These are phyloP conservation scores for Channallabes apus DNA, from an alignment of 2,797 vertebrate species.

Conservation along the genomic window DNA sequence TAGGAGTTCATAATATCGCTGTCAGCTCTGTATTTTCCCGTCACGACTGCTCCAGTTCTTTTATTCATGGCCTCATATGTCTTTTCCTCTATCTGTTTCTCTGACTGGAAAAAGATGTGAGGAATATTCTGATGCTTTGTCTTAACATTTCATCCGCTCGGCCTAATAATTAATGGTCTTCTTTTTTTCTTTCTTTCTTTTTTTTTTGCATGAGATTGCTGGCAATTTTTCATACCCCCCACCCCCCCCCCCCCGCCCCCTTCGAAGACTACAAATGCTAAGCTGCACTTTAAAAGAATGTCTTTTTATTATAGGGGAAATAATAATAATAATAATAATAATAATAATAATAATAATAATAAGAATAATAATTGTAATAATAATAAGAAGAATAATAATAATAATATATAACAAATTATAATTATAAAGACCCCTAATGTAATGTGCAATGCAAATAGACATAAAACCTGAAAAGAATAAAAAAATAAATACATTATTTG, in stretches of 20 bases:
- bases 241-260: no score
- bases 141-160: slow-evolving; percentile 29
- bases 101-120: slow-evolving; percentile 36
- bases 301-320: background rate
- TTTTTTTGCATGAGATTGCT: slow-evolving; percentile 1
- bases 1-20: slow-evolving; percentile 43
- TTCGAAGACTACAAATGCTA: background rate
- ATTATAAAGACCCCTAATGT: background rate
- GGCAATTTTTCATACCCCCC: background rate
- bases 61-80: slow-evolving; percentile 41
- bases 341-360: background rate
- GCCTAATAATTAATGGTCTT: slow-evolving; percentile 27
- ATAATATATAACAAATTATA: background rate
- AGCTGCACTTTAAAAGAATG: background rate
- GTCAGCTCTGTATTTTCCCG: slow-evolving; percentile 42
- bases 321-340: slow-evolving; percentile 1
- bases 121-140: slow-evolving; percentile 22
- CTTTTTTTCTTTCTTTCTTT: background rate
- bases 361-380: background rate
- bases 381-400: background rate
- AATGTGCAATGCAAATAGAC: background rate
- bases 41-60: slow-evolving; percentile 23
- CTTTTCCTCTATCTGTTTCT: slow-evolving; percentile 20
- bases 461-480: slow-evolving; percentile 6
- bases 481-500: slow-evolving; percentile 5